Percentiles rank a stretch among this genome's conserved stretches.
phyloP scores from a whole-genome alignment of 2,797 vertebrate species.

The Coendou prehensilis region DNA sequence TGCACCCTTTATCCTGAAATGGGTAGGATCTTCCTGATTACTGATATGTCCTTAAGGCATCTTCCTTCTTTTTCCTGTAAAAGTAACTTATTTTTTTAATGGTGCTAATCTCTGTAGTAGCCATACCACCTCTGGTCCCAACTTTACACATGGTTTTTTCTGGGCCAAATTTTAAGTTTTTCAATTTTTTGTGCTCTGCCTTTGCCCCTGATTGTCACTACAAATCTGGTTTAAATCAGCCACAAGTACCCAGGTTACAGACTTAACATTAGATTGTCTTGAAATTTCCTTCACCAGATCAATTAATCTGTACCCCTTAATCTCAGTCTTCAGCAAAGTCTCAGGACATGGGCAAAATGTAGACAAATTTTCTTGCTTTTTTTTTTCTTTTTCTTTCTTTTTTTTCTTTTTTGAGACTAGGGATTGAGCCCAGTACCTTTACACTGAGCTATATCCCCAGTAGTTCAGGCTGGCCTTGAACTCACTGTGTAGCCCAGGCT shows the following conservation, averaged over 20 bases:
- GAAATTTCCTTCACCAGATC: background rate
- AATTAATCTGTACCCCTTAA: background rate
- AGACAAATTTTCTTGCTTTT: background rate
- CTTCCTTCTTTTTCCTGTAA: background rate
- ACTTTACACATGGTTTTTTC: background rate
- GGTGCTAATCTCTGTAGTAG: background rate
- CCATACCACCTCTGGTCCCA: background rate
- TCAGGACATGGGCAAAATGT: background rate
- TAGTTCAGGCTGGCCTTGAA: background rate
- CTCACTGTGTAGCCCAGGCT: background rate
- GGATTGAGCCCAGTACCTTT: background rate
- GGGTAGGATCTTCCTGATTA: background rate
- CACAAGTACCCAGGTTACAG: background rate
- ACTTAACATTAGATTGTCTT: background rate
- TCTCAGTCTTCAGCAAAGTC: background rate
- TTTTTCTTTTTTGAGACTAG: background rate
- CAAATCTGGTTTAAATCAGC: background rate
- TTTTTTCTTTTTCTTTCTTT: background rate
- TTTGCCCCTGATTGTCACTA: background rate
- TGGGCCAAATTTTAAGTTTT: background rate
- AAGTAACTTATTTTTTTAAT: background rate
- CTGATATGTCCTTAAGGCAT: background rate
- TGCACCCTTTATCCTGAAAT: background rate
- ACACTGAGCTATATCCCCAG: background rate
- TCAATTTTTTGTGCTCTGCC: background rate